These are phyloP conservation scores for Podarcis cretensis DNA, from an alignment of 2,113 vertebrate genomes.

Conservation along the genomic window DNA sequence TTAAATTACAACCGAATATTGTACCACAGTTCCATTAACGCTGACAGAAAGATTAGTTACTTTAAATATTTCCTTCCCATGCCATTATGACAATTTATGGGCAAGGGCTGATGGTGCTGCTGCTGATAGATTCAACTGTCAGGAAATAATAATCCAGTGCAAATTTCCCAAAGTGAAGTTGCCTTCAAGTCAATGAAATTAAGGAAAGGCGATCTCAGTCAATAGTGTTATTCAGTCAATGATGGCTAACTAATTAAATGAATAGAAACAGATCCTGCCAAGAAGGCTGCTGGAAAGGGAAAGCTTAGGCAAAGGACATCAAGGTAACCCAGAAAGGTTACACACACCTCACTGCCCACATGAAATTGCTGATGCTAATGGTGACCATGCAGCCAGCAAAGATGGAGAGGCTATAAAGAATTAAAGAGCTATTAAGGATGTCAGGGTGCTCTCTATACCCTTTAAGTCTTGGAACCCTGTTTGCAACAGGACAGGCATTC, in stretches of 20 bases:
- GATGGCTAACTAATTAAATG: neutral
- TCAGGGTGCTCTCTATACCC: slow-evolving; percentile 31
- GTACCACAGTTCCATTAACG: neutral
- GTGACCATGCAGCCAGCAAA: slow-evolving; percentile 12
- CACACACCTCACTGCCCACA: fast-evolving
- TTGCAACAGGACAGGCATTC: neutral
- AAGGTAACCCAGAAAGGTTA: neutral
- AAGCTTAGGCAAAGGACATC: neutral
- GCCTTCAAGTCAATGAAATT: neutral
- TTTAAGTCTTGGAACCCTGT: neutral
- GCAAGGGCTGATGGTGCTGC: neutral
- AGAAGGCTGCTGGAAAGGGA: neutral
- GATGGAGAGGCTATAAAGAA: slow-evolving; percentile 35
- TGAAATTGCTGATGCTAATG: slow-evolving; percentile 16
- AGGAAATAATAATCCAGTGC: neutral
- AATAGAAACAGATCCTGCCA: neutral
- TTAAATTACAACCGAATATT: neutral
- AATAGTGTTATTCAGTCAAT: neutral
- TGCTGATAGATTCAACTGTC: neutral
- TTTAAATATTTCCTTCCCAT: neutral
- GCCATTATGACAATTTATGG: neutral
- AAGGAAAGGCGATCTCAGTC: neutral
- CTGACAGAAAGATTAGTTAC: neutral
- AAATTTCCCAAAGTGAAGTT: neutral
- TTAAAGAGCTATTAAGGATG: slow-evolving; percentile 25